Conservation (phyloP, 2,888 invertebrate species). For the Pseudococcus viburni region DNA sequence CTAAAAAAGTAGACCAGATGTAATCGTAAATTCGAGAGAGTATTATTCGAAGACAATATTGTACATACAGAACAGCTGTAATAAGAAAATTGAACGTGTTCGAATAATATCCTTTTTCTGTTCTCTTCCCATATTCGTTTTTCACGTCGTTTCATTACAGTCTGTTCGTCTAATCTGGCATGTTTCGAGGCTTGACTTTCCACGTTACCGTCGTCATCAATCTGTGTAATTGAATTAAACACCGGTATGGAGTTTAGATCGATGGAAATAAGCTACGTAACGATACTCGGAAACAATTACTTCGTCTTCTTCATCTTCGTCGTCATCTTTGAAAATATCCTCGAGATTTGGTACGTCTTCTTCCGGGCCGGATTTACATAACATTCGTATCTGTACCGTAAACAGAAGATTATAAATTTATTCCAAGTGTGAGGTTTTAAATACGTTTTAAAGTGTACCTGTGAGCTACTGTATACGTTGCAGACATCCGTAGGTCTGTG, state of each 20-base stretch:
- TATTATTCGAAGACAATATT: neutral
- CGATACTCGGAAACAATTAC: neutral
- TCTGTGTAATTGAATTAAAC: conserved; percentile 10
- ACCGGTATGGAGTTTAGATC: neutral
- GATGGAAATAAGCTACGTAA: neutral
- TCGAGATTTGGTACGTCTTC: conserved; percentile 89
- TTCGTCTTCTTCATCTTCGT: conserved; percentile 61
- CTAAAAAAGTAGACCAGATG: conserved; percentile 71
- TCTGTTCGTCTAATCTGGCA: conserved; percentile 76
- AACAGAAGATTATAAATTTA: conserved; percentile 74
- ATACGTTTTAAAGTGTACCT: conserved; percentile 74
- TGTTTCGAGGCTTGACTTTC: conserved; percentile 75
- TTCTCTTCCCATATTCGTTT: conserved; percentile 87
- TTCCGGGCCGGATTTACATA: conserved; percentile 79
- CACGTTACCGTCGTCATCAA: conserved; percentile 71
- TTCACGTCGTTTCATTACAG: conserved; percentile 78
- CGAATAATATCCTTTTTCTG: conserved; percentile 86
- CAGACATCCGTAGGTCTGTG: conserved; percentile 94
- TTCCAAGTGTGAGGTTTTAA: neutral
- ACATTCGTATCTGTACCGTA: conserved; percentile 76
- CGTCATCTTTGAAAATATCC: conserved; percentile 78
- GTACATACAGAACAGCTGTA: conserved; percentile 82
- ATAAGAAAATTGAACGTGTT: conserved; percentile 92
- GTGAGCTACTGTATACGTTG: conserved; percentile 89
- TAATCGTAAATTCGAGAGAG: no score